Base-by-base conservation (phyloP, 2,888 invertebrate species). In the Papilio protenor region DNA sequence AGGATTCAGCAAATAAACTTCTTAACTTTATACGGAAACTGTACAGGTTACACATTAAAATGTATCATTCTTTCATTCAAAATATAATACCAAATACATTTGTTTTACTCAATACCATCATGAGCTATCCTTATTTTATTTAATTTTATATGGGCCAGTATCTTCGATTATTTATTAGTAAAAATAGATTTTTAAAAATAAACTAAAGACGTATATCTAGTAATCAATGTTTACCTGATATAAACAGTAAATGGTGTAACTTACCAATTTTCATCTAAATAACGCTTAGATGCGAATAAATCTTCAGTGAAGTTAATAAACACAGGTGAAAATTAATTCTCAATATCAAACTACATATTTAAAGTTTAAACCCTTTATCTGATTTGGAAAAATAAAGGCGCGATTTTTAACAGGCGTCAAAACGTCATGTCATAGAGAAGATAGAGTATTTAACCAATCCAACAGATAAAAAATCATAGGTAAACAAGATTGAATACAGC, bases 381-480 rank as follows among this genome's bases (percentile, higher is more conserved):
- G 11, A 27, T 18, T 64, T 33, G 8, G 33, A 5, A 64, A 18
- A 64, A 16, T 64, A 64, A 16, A 18, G 64, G 64, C 64, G 64
- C 64, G 64, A 33, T 27, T 64, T 64, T 33, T 33, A 16, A 16
- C 33, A 64, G 33, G 33, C 18, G 64, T 64, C 64, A 64, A 64
- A 33, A 12, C 10, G 16, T 64, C 64, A 33, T 21, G 12, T 47
- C 47, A 49, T 14, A 49, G 49, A 49, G 14, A 14, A 49, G 14
- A 18, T 2, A 27, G 33, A 33, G 6, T 0, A 18, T 1, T 18
- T 18, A 33, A 33, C 8, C 3, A 16, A 64, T 33, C 16, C 1
- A 61, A 61, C 64, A 64, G 64, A 64, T 64, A 8, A 27, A 64
- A 33, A 64, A 64, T 64, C 27, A 64, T 64, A 64, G 27, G 18